Evolutionary conservation across 2,888 invertebrate species (phyloP), one percentile per base, ranked within the genome.

Genomic region (Biston stratarius): DNA sequence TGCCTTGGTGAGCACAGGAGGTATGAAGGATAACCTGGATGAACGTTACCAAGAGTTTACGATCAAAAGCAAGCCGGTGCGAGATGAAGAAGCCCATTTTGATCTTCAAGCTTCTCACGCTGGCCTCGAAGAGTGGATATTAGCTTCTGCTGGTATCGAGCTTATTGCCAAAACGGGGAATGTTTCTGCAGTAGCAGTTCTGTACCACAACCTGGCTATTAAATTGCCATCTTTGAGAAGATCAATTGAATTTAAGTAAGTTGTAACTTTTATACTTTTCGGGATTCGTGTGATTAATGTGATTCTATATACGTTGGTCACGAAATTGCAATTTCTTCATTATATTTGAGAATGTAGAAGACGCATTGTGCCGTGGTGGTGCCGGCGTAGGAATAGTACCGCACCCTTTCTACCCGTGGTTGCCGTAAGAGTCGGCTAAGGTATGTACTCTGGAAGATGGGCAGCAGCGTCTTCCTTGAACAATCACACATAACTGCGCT

Each of bases 201-300:
- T 95, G 72, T 97, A 96, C 82, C 95, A 95, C 76, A 95, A 96
- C 77, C 85, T 96, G 65, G 95, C 95, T 8, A 89, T 94, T 6
- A 95, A 95, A 75, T 87, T 96, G 69, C 96, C 96, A 0, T 94
- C 94, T 0, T 86, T 96, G 63, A 95, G 95, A 59, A 93, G 95
- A 71, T 90, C 90, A 61, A 94, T 95, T 70, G 95, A 96, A 80
- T 92, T 95, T 72, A 95, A 95, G 96, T 96, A 88, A 94, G 95
- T 92, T 47, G 47, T 14, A n/a, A n/a, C 5, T 7, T 3, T n/a
- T 14, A n/a, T 47, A 24, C n/a, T n/a, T 6, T 8, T 15, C 8
- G 7, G 3, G 0, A 15, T n/a, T n/a, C 15, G 0, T 42, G 5
- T 11, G 38, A 6, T 9, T 6, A 6, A 38, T 38, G 38, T 38